These are phyloP conservation scores for Brachionus rubens DNA, from an alignment of 1,140 invertebrate genomes.

Conservation along the genomic window DNA sequence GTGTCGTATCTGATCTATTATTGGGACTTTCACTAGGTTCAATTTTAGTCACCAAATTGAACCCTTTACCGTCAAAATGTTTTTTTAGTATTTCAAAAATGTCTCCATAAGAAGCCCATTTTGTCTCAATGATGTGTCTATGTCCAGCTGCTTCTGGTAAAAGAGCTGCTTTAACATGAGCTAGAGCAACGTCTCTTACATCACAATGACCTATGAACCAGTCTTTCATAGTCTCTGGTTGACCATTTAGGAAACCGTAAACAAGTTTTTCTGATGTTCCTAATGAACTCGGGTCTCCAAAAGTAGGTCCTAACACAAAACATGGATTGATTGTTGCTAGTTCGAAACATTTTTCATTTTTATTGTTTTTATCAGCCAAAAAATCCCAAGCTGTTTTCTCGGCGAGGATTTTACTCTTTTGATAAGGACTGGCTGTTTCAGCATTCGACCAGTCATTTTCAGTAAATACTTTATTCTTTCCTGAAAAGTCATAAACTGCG, in stretches of 20 bases:
- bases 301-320: conserved; percentile 63
- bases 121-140: conserved; percentile 35
- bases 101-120: neutral
- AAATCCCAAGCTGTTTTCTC: conserved; percentile 66
- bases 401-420: conserved; percentile 64
- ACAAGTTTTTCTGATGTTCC: conserved; percentile 52
- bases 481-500: conserved; percentile 59
- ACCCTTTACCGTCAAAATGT: conserved; percentile 18
- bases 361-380: conserved; percentile 60
- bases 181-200: conserved; percentile 65
- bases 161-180: conserved; percentile 64
- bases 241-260: conserved; percentile 60
- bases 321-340: conserved; percentile 64
- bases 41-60: conserved; percentile 12
- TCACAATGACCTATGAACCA: conserved; percentile 62
- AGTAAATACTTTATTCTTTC: conserved; percentile 58
- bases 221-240: conserved; percentile 61
- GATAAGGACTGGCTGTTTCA: conserved; percentile 56
- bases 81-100: conserved; percentile 8
- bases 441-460: conserved; percentile 63
- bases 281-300: conserved; percentile 53
- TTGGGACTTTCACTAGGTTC: neutral
- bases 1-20: neutral
- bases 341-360: conserved; percentile 57
- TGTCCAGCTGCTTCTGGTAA: conserved; percentile 61